Evolutionary conservation across 2,797 vertebrate genomes (phyloP).

Genomic region (Otus scops): DNA sequence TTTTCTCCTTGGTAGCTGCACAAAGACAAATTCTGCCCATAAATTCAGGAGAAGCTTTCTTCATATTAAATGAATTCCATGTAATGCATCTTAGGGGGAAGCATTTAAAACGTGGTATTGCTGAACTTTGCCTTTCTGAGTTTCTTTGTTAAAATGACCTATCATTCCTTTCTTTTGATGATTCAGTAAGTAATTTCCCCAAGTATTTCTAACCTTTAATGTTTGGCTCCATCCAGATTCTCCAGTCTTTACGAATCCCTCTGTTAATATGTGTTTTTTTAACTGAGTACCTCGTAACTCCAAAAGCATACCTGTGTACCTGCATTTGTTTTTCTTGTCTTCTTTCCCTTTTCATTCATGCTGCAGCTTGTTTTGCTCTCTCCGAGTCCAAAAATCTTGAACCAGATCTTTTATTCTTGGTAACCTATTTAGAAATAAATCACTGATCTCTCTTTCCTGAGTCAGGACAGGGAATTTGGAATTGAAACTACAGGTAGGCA

Average conservation of each 20-base stretch:
- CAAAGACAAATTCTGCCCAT: slow-evolving; percentile 40
- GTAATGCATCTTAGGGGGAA: background rate
- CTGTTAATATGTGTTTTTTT: background rate
- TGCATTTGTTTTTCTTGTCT: background rate
- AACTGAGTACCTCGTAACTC: background rate
- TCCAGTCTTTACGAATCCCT: background rate
- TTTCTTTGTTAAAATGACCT: background rate
- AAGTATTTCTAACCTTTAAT: background rate
- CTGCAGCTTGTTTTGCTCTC: background rate
- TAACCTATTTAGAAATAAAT: background rate
- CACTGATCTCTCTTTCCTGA: background rate
- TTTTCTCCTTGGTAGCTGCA: slow-evolving; percentile 12
- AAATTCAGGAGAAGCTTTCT: background rate
- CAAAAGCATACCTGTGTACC: background rate
- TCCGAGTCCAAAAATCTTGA: background rate
- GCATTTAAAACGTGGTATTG: background rate
- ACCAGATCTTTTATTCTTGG: background rate
- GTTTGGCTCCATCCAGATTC: background rate
- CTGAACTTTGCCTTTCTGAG: background rate
- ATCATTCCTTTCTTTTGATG: background rate
- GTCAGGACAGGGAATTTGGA: slow-evolving; percentile 29
- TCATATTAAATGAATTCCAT: background rate
- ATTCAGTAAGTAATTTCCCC: background rate
- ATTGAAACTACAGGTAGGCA: background rate
- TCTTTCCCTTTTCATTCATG: background rate